phyloP scores from a whole-genome alignment of 2,113 vertebrate genomes.

The Camelus bactrianus region DNA sequence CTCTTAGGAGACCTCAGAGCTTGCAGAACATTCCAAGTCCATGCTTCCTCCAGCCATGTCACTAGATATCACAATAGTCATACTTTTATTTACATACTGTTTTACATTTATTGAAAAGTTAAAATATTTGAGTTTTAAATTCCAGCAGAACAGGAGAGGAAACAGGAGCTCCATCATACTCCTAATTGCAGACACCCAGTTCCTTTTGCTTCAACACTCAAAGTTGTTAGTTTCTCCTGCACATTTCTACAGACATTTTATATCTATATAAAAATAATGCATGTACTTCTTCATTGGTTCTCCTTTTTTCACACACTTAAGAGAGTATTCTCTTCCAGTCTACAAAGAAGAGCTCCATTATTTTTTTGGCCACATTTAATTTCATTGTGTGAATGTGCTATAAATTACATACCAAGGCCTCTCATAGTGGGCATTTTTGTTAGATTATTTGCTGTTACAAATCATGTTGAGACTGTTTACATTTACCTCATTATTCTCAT shows the following conservation, averaged over 20 bases:
- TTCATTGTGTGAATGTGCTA: neutral
- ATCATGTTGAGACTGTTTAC: neutral
- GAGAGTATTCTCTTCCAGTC: neutral
- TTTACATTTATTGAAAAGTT: neutral
- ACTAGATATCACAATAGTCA: neutral
- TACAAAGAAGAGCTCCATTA: neutral
- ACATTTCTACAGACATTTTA: neutral
- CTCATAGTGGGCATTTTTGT: neutral
- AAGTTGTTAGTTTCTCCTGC: neutral
- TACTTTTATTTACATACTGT: neutral
- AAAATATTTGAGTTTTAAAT: neutral
- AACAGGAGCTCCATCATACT: neutral
- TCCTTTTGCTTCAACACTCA: neutral
- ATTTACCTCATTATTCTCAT: neutral
- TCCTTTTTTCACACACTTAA: neutral
- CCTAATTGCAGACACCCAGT: neutral
- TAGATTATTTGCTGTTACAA: neutral
- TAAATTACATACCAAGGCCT: neutral
- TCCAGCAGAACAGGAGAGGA: neutral
- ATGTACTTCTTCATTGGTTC: neutral
- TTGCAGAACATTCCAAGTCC: neutral
- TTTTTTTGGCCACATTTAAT: neutral
- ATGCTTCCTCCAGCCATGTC: neutral
- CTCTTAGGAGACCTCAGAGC: neutral
- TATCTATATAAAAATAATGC: neutral